These are phyloP conservation scores for Dreissena polymorpha DNA, from an alignment of 1,140 invertebrate species.

Conservation along the genomic window DNA sequence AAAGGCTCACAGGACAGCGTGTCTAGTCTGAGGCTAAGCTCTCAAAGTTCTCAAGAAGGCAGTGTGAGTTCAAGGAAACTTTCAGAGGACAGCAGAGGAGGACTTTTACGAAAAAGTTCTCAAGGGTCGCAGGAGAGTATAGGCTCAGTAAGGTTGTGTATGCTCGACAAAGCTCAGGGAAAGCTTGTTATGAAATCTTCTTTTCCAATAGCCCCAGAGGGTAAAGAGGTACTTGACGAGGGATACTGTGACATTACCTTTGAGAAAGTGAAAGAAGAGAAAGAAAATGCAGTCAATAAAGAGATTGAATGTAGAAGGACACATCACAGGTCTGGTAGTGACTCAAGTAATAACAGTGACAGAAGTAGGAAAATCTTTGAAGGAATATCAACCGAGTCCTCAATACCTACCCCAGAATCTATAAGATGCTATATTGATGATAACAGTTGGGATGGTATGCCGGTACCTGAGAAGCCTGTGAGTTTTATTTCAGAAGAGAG, in stretches of 20 bases:
- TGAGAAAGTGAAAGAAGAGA: conserved; percentile 6
- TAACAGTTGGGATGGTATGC: conserved; percentile 8
- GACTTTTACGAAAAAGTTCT: background rate
- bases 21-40: background rate
- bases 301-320: background rate
- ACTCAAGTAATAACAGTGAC: conserved; percentile 38
- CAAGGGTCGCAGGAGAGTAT: background rate
- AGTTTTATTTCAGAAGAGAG: conserved; percentile 37
- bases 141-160: conserved; percentile 4
- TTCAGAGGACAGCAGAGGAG: background rate
- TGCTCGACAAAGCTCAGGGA: background rate
- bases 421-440: conserved; percentile 31
- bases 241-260: conserved; percentile 47
- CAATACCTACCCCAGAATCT: conserved; percentile 34
- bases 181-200: conserved; percentile 26
- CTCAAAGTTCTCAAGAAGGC: background rate
- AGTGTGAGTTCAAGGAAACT: background rate
- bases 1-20: background rate
- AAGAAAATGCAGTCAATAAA: conserved; percentile 10
- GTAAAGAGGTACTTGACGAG: conserved; percentile 23
- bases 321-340: conserved; percentile 13
- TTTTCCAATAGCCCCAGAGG: background rate
- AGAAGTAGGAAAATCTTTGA: conserved; percentile 24
- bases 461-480: conserved; percentile 18
- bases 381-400: conserved; percentile 13